Conservation (phyloP, 2,888 invertebrate genomes). For the Latrodectus elegans region DNA sequence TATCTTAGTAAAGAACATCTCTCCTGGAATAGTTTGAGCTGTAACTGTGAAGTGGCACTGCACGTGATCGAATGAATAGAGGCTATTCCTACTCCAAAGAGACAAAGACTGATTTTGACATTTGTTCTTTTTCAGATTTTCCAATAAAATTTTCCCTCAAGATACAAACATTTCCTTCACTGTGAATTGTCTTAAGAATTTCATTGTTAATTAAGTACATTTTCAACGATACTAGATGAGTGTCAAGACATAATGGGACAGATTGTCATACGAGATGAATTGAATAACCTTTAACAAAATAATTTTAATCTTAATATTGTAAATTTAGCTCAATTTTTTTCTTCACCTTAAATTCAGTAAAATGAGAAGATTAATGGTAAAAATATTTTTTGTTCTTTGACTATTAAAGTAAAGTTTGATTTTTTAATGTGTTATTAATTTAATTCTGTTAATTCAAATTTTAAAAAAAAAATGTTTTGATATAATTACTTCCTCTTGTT, state of each 20-base stretch:
- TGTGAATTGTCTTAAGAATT: neutral
- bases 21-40: neutral
- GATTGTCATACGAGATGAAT: too few relatives aligned
- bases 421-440: too few relatives aligned
- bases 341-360: too few relatives aligned
- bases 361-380: too few relatives aligned
- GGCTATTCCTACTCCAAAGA: neutral
- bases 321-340: too few relatives aligned
- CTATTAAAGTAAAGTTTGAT: too few relatives aligned
- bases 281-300: too few relatives aligned
- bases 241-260: neutral
- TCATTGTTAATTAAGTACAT: constrained; percentile 7
- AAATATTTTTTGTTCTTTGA: too few relatives aligned
- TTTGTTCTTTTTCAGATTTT: constrained; percentile 26
- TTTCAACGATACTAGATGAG: neutral
- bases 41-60: constrained; percentile 4
- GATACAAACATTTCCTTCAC: neutral
- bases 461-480: too few relatives aligned
- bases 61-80: constrained; percentile 32
- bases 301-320: too few relatives aligned
- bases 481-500: too few relatives aligned
- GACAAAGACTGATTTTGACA: constrained; percentile 15
- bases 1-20: neutral
- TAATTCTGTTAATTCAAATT: too few relatives aligned
- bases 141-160: constrained; percentile 2